Evolutionary conservation across 2,797 vertebrate genomes (phyloP).

Genomic region (Coreius guichenoti): DNA sequence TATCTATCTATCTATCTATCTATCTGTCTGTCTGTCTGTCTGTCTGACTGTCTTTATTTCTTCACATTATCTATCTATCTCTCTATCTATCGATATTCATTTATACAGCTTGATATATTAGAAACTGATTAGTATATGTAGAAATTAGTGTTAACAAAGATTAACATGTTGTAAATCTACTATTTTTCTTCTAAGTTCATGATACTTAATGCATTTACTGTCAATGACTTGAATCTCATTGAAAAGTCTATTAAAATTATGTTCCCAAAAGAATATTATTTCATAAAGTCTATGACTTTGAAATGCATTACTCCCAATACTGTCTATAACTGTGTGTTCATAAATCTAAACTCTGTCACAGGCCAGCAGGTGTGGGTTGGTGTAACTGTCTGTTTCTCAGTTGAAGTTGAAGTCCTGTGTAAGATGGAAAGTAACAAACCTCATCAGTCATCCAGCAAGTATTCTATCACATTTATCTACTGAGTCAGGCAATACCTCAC

Average conservation of each 20-base stretch:
- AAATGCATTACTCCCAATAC: background rate
- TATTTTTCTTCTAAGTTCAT: background rate
- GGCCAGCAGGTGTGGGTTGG: background rate
- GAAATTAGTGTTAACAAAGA: background rate
- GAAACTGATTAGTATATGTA: too few species aligned
- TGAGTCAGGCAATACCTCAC: background rate
- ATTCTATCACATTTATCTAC: conserved; percentile 34
- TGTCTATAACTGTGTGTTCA: background rate
- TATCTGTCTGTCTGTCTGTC: too few species aligned
- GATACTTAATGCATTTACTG: too few species aligned
- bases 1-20: too few species aligned
- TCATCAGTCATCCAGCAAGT: conserved; percentile 36
- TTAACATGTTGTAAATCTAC: too few species aligned
- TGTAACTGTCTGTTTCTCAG: background rate
- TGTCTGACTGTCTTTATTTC: too few species aligned
- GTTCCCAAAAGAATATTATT: background rate
- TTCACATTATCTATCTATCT: too few species aligned
- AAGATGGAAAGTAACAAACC: background rate
- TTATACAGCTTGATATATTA: too few species aligned
- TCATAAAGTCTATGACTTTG: background rate
- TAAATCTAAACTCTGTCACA: background rate
- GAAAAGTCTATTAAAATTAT: background rate
- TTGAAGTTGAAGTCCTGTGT: background rate
- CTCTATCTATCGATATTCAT: too few species aligned
- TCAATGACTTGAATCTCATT: too few species aligned